Conservation (phyloP, 2,113 vertebrate genomes). For the Thunnus maccoyii region DNA sequence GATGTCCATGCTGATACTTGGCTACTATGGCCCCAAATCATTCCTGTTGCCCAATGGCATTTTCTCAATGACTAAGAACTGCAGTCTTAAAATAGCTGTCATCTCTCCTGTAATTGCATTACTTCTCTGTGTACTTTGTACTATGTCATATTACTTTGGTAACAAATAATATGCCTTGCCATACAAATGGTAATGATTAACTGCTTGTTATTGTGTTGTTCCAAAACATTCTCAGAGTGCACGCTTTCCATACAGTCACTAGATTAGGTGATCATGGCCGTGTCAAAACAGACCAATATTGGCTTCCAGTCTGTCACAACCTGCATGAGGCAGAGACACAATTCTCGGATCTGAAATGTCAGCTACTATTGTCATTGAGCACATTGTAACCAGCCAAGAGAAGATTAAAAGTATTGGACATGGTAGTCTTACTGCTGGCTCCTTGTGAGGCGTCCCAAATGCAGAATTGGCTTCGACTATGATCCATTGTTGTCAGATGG, state of each 20-base stretch:
- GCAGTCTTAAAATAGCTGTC: neutral
- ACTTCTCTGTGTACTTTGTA: neutral
- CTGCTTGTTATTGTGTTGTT: neutral
- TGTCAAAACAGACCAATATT: neutral
- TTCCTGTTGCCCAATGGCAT: neutral
- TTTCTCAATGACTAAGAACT: too few species aligned
- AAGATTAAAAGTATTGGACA: too few species aligned
- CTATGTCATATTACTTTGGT: neutral
- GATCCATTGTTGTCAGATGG: too few species aligned
- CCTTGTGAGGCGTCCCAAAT: too few species aligned
- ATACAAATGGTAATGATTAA: neutral
- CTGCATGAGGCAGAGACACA: neutral
- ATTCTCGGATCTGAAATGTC: neutral
- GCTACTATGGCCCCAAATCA: neutral
- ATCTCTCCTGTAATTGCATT: neutral
- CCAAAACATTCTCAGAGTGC: neutral
- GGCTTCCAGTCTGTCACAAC: neutral
- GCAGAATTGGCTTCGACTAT: too few species aligned
- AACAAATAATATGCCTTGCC: neutral
- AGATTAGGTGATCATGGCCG: too few species aligned
- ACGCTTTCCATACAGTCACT: too few species aligned
- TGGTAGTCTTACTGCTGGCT: too few species aligned
- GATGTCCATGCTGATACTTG: neutral
- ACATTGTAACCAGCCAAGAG: too few species aligned
- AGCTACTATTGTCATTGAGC: neutral